Evolutionary conservation across 2,888 invertebrate species (phyloP).

Genomic region (Chrysolina haemoptera): DNA sequence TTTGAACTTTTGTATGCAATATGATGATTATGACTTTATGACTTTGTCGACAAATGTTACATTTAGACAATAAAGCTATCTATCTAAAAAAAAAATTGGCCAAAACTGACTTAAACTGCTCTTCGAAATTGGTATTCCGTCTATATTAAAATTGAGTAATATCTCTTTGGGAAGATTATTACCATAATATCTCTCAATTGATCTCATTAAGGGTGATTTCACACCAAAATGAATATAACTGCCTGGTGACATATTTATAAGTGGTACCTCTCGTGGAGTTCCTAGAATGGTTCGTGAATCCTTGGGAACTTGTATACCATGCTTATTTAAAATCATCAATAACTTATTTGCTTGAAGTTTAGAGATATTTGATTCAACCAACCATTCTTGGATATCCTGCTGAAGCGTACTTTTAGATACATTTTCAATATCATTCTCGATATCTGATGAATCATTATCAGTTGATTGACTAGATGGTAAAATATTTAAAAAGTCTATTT

Average conservation of each 20-base stretch:
- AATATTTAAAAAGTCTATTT: conserved; percentile 12
- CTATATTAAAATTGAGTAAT: conserved; percentile 27
- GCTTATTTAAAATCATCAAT: conserved; percentile 23
- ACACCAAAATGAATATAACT: conserved; percentile 30
- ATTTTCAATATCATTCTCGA: background rate
- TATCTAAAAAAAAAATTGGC: too few species aligned
- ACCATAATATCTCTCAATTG: conserved; percentile 20
- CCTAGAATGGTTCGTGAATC: conserved; percentile 23
- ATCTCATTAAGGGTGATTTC: conserved; percentile 8
- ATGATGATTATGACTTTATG: too few species aligned
- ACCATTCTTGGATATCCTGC: conserved; percentile 25
- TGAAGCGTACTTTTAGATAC: conserved; percentile 4
- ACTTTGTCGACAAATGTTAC: too few species aligned
- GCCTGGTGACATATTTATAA: conserved; percentile 20
- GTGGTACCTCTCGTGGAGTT: conserved; percentile 16
- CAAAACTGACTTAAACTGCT: conserved; percentile 25
- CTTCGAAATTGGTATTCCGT: conserved; percentile 24
- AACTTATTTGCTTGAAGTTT: conserved; percentile 23
- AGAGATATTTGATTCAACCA: conserved; percentile 24
- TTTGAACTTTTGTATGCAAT: too few species aligned
- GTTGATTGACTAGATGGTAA: background rate
- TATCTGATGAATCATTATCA: conserved; percentile 17
- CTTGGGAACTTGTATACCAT: conserved; percentile 27
- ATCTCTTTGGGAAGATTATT: conserved; percentile 6
- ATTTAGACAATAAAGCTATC: too few species aligned